Percentiles rank a stretch among this genome's conserved stretches.
phyloP scores from a whole-genome alignment of 2,888 invertebrate genomes.

The Clivina fossor region DNA sequence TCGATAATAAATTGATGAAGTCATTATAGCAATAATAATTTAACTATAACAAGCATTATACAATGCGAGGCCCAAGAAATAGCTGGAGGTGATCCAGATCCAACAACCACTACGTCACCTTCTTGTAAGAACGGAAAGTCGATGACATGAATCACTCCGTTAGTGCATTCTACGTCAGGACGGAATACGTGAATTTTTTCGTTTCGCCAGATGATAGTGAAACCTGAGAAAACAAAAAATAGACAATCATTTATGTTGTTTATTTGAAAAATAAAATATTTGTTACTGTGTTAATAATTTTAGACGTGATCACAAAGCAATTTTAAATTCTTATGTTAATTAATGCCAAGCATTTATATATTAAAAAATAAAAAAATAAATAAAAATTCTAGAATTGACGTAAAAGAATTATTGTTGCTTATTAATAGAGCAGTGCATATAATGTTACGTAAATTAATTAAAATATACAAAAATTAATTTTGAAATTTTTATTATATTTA shows the following conservation, averaged over 20 bases:
- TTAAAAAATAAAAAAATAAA: conserved; percentile 4
- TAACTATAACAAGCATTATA: conserved; percentile 50
- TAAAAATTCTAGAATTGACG: background rate
- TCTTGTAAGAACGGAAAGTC: conserved; percentile 83
- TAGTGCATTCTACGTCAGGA: conserved; percentile 93
- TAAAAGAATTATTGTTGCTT: background rate
- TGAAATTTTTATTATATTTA: no score
- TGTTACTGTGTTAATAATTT: background rate
- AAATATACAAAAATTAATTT: no score
- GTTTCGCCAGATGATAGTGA: conserved; percentile 82
- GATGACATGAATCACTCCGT: conserved; percentile 93
- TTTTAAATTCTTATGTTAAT: conserved; percentile 8
- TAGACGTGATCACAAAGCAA: conserved; percentile 17
- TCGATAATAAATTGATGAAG: no score
- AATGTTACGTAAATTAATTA: no score
- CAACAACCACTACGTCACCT: conserved; percentile 76
- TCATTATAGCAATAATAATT: conserved; percentile 51
- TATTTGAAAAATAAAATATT: no score
- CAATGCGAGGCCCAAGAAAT: conserved; percentile 40
- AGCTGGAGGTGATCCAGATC: conserved; percentile 49
- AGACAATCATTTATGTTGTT: background rate
- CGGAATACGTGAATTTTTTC: conserved; percentile 82
- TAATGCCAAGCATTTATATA: conserved; percentile 7
- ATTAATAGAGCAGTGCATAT: no score
- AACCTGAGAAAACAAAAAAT: conserved; percentile 66